These are phyloP conservation scores for Ceyx erithaca DNA, from an alignment of 2,797 vertebrate genomes.

Conservation along the genomic window DNA sequence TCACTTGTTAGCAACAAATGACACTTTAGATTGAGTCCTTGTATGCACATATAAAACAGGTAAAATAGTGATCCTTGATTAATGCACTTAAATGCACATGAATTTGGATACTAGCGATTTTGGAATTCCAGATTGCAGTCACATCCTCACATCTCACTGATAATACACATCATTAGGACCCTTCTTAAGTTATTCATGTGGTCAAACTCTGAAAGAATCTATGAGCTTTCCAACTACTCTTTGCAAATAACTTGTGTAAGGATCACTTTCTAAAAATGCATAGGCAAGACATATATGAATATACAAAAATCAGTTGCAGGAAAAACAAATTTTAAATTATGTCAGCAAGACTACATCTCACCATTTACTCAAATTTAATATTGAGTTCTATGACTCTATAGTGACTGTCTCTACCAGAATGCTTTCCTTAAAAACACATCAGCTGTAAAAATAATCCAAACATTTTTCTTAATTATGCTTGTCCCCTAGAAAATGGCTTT, in stretches of 20 bases:
- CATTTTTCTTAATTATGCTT: neutral
- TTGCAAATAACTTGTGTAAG: neutral
- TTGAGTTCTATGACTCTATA: neutral
- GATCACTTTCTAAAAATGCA: neutral
- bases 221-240: neutral
- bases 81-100: neutral
- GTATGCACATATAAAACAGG: accelerated
- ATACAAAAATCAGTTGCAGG: neutral
- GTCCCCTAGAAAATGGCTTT: neutral
- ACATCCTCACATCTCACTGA: neutral
- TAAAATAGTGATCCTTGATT: neutral
- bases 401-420: neutral
- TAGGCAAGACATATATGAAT: neutral
- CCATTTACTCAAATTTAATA: neutral
- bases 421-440: neutral
- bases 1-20: neutral
- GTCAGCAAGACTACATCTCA: neutral
- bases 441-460: neutral
- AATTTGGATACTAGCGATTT: neutral
- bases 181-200: neutral
- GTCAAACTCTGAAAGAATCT: neutral
- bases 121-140: neutral
- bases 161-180: neutral
- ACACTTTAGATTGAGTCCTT: neutral
- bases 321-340: neutral